phyloP scores from a whole-genome alignment of 2,797 vertebrate species.

The Cyprinella venusta region DNA sequence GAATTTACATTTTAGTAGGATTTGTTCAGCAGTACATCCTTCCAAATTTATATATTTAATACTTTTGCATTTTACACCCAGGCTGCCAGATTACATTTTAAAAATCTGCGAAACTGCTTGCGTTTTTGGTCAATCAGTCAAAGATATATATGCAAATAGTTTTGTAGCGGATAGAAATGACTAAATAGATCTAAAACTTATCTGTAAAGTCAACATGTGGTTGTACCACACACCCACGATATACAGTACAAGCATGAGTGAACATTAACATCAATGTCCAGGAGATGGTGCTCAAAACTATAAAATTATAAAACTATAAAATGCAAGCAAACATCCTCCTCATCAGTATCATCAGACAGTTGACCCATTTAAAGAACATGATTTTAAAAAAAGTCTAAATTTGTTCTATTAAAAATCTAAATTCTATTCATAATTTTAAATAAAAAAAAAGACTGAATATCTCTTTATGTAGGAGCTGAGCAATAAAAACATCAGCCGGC shows the following conservation, averaged over 20 bases:
- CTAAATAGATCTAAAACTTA: neutral
- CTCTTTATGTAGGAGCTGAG: neutral
- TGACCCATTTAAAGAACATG: neutral
- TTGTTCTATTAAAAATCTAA: neutral
- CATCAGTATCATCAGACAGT: neutral
- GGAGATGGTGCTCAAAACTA: constrained; percentile 25
- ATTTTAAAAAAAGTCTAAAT: neutral
- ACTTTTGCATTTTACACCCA: neutral
- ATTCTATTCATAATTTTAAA: neutral
- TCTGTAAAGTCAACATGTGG: neutral
- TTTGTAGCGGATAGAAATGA: neutral
- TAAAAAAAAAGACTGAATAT: neutral
- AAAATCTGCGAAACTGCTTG: neutral
- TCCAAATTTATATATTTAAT: neutral
- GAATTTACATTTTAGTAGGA: neutral
- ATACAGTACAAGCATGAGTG: neutral
- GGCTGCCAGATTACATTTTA: neutral
- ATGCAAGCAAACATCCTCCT: neutral
- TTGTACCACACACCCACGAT: neutral
- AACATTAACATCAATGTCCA: constrained; percentile 1
- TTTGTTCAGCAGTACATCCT: neutral
- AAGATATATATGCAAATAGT: neutral
- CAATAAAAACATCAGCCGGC: neutral
- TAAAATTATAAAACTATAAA: neutral
- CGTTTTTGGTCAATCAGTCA: neutral